phyloP scores from a whole-genome alignment of 2,797 vertebrate species.

The Menidia menidia region DNA sequence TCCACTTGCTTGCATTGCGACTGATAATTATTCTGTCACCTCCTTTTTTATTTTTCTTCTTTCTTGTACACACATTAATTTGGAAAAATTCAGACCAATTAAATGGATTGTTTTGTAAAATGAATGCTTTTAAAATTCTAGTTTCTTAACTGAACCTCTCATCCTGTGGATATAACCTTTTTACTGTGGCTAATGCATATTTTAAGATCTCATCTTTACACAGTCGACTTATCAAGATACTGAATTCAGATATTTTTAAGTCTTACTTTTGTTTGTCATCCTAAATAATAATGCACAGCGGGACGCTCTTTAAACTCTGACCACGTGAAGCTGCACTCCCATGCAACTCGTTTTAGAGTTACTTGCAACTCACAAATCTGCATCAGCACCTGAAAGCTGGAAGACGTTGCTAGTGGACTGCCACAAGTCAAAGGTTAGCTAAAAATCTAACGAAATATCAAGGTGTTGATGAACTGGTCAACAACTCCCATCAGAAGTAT shows the following conservation, averaged over 20 bases:
- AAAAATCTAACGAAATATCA: neutral
- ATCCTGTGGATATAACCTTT: slow-evolving; percentile 16
- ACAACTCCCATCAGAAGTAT: neutral
- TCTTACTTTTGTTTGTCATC: neutral
- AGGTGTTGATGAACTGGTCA: neutral
- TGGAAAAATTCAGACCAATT: slow-evolving; percentile 4
- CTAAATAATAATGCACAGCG: slow-evolving; percentile 7
- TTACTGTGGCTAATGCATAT: slow-evolving; percentile 8
- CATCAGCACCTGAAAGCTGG: neutral
- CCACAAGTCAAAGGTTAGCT: neutral
- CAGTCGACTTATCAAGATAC: neutral
- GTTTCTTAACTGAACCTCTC: slow-evolving; percentile 16
- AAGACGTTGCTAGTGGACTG: neutral
- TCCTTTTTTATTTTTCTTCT: neutral
- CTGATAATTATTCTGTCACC: slow-evolving; percentile 15
- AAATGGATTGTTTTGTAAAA: neutral
- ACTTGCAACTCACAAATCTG: neutral
- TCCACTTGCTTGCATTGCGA: slow-evolving; percentile 31
- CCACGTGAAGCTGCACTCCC: slow-evolving; percentile 4
- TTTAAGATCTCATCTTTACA: neutral
- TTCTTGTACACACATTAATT: slow-evolving; percentile 6
- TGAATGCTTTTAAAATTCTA: slow-evolving; percentile 29
- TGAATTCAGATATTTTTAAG: neutral
- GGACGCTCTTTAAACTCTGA: neutral
- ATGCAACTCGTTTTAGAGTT: slow-evolving; percentile 21